phyloP scores from a whole-genome alignment of 2,888 invertebrate species.

The Altica lythri region DNA sequence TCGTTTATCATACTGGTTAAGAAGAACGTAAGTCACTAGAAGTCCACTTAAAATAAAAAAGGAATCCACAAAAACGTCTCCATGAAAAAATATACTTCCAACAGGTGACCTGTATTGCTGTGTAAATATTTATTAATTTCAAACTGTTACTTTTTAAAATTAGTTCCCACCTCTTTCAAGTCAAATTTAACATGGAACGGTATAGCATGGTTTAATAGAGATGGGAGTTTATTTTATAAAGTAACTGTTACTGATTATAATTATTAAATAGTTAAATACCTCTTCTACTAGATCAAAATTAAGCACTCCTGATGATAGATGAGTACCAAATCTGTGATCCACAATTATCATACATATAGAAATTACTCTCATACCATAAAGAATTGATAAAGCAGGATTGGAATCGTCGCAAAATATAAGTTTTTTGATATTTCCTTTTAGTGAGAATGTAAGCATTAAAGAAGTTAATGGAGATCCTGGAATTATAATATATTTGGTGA shows the following conservation, averaged over 20 bases:
- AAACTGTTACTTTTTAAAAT: too few relatives aligned
- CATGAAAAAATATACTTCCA: slow-evolving; percentile 60
- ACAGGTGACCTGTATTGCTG: slow-evolving; percentile 50
- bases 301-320: slow-evolving; percentile 59
- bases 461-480: slow-evolving; percentile 41
- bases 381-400: slow-evolving; percentile 57
- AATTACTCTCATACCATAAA: slow-evolving; percentile 64
- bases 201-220: too few relatives aligned
- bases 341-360: slow-evolving; percentile 63
- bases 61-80: slow-evolving; percentile 65
- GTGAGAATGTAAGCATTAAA: slow-evolving; percentile 47
- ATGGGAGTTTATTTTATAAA: slow-evolving; percentile 23
- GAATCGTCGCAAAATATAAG: slow-evolving; percentile 55
- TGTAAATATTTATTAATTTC: too few relatives aligned
- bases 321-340: slow-evolving; percentile 61
- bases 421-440: slow-evolving; percentile 50
- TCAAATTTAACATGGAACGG: too few relatives aligned
- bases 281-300: slow-evolving; percentile 60
- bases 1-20: slow-evolving; percentile 51
- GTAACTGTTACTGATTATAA: too few relatives aligned
- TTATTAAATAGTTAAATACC: too few relatives aligned
- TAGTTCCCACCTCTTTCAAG: too few relatives aligned
- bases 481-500: slow-evolving; percentile 31
- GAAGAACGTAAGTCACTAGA: slow-evolving; percentile 57
- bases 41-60: slow-evolving; percentile 66